Evolutionary conservation across 2,888 invertebrate genomes (phyloP), one percentile per base, ranked within the genome.

Genomic region (Ashinkailepas kermadecensis): DNA sequence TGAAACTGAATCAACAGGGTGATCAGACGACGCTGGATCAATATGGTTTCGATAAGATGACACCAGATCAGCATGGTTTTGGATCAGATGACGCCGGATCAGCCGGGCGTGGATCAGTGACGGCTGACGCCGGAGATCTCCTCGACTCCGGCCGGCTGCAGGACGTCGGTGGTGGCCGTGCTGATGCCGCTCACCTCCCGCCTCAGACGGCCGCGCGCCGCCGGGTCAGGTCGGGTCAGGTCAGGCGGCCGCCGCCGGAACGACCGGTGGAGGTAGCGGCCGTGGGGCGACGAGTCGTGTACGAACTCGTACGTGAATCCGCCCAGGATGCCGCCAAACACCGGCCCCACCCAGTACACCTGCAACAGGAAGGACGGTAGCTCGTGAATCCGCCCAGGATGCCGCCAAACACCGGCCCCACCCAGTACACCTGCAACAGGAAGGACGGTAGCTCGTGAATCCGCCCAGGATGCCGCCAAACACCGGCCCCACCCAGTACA

Each of bases 271-370:
- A 74, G 12, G 54, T 15, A 18, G 21, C 54, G 15, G 54, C 74
- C 74, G 39, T 74, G 54, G 7, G 74, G 54, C 3, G 74, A 39
- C 15, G 74, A 54, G 39, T 74, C 74, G 74, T 74, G 74, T 54
- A 82, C 79, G 58, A 78, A 82, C 23, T 82, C 84, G 80, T 85
- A 85, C 0, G 84, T 57, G 13, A 84, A 80, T 13, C 84, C 84
- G 56, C 84, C 85, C 62, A 83, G 39, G 10, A 84, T 81, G 8
- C 85, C 85, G 15, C 85, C 85, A 58, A 84, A 70, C 18, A 85
- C 81, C 13, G 85, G 85, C 9, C 85, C 85, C 21, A 84, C 82
- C 85, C 85, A 81, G 81, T 81, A 81, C 62, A 81, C 82, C 82
- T 80, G 80, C 18, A 25, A 74, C 74, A 39, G 39, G 4, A 4